Evolutionary conservation across 1,140 invertebrate species (phyloP).

Genomic region (Babylonia areolata): DNA sequence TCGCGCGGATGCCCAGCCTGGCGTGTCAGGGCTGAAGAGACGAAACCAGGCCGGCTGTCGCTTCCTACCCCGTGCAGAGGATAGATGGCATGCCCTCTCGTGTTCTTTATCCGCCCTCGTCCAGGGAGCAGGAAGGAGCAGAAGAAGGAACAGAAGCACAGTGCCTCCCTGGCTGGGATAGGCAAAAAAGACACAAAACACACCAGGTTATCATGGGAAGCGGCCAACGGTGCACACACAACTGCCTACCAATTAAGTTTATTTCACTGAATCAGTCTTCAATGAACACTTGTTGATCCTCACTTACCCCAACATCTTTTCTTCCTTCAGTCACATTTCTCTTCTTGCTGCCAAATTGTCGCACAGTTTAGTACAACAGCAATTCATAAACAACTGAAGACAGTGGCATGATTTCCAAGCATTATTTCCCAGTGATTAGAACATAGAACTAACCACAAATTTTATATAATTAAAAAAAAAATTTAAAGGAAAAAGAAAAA

Average conservation of each 20-base stretch:
- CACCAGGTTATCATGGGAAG: neutral
- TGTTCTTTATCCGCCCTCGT: neutral
- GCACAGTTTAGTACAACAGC: no score
- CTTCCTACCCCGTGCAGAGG: neutral
- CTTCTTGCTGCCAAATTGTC: neutral
- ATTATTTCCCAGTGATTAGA: conserved; percentile 15
- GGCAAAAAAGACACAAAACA: conserved; percentile 69
- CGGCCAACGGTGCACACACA: neutral
- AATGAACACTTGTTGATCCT: neutral
- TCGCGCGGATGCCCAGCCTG: neutral
- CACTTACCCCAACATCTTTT: neutral
- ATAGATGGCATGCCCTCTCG: neutral
- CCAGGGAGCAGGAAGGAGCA: conserved; percentile 14
- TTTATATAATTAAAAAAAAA: no score
- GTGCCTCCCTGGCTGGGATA: conserved; percentile 69
- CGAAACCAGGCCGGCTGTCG: neutral
- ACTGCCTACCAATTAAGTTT: neutral
- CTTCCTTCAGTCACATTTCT: neutral
- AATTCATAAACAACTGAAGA: neutral
- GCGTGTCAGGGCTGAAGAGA: neutral
- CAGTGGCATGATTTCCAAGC: neutral
- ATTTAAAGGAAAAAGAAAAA: no score
- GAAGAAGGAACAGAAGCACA: conserved; percentile 37
- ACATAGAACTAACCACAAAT: no score
- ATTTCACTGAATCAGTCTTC: no score